These are phyloP conservation scores for Acanthurus leucopareius DNA, from an alignment of 2,797 vertebrate genomes.

Conservation along the genomic window DNA sequence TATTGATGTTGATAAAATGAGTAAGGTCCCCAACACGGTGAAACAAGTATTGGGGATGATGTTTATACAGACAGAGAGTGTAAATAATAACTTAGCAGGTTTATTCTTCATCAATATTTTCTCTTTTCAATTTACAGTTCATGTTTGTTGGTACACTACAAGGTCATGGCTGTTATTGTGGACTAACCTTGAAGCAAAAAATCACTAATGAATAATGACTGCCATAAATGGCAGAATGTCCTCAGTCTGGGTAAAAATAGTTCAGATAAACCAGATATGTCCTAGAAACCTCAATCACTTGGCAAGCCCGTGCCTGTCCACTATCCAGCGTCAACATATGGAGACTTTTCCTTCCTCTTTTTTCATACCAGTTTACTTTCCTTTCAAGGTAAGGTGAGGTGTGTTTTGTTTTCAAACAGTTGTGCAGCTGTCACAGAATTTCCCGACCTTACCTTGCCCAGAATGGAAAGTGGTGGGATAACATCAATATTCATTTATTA, in stretches of 20 bases:
- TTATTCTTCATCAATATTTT: conserved; percentile 29
- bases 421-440: conserved; percentile 15
- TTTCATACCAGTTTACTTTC: conserved; percentile 25
- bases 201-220: conserved; percentile 66
- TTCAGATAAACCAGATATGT: conserved; percentile 73
- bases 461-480: not conserved
- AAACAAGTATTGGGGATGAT: not conserved
- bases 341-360: conserved; percentile 34
- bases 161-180: conserved; percentile 51
- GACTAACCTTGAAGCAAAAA: conserved; percentile 61
- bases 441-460: not conserved
- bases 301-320: conserved; percentile 57
- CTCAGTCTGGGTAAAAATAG: conserved; percentile 73
- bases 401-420: conserved; percentile 10
- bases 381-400: not conserved
- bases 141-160: conserved; percentile 44
- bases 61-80: not conserved
- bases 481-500: not conserved
- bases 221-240: conserved; percentile 76
- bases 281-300: conserved; percentile 81
- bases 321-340: conserved; percentile 56
- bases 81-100: conserved; percentile 9
- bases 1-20: too few species aligned
- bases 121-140: conserved; percentile 32
- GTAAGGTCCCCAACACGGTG: not conserved